Conservation (phyloP, 2,113 vertebrate species). For the Orcinus orca region DNA sequence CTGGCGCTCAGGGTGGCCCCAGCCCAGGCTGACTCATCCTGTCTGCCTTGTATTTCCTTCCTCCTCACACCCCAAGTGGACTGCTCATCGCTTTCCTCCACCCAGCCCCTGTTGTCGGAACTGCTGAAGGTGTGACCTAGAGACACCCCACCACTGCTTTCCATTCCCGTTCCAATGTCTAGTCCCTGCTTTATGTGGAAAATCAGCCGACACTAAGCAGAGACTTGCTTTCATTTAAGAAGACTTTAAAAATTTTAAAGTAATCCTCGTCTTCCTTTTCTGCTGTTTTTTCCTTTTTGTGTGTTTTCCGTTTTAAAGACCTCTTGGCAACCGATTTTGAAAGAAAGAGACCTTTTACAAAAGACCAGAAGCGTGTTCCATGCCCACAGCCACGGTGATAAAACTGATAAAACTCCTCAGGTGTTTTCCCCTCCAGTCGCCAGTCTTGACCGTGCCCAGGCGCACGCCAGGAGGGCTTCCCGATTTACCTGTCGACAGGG, state of each 20-base stretch:
- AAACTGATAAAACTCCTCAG: neutral
- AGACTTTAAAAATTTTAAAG: neutral
- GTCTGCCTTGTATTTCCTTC: neutral
- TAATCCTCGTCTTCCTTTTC: neutral
- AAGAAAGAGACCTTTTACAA: neutral
- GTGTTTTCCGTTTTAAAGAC: neutral
- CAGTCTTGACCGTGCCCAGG: neutral
- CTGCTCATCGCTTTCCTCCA: neutral
- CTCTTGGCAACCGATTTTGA: neutral
- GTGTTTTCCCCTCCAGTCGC: neutral
- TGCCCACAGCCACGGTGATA: neutral
- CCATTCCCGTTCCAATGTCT: neutral
- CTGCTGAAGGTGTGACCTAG: neutral
- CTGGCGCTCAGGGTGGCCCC: neutral
- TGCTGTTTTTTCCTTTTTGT: neutral
- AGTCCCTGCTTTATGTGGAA: neutral
- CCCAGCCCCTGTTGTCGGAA: neutral
- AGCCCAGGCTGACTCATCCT: neutral
- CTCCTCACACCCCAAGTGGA: neutral
- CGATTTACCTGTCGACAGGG: rapidly evolving
- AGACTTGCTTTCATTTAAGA: constrained; percentile 19
- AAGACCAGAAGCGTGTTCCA: neutral
- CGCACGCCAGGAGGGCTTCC: neutral
- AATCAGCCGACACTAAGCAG: neutral
- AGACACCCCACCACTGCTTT: neutral